Evolutionary conservation across 2,888 invertebrate species (phyloP), one percentile per base, ranked within the genome.

Genomic region (Amphipyra tragopoginis): DNA sequence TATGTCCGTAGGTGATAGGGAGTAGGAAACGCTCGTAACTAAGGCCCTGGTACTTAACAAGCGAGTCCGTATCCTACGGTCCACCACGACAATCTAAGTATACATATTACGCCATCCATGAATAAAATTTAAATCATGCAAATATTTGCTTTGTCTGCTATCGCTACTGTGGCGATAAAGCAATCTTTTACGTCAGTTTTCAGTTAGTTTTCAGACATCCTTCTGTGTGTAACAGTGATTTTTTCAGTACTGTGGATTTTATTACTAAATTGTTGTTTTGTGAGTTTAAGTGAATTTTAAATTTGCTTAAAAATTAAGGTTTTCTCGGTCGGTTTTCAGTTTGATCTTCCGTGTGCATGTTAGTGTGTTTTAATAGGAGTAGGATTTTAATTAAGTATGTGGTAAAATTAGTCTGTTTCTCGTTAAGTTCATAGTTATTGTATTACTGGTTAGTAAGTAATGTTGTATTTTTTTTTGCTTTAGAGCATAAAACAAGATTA

Each of bases 61-160:
- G n/a, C n/a, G n/a, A n/a, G n/a, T n/a, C n/a, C n/a, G n/a, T n/a
- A n/a, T n/a, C n/a, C n/a, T n/a, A n/a, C n/a, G n/a, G n/a, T n/a
- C n/a, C n/a, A n/a, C n/a, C n/a, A n/a, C n/a, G n/a, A n/a, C n/a
- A n/a, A n/a, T n/a, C n/a, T n/a, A n/a, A n/a, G n/a, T n/a, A n/a
- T n/a, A n/a, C n/a, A n/a, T n/a, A 14, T 57, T 38, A 62, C 53
- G 42, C 21, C 21, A 21, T n/a, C 15, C 36, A 42, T 50, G 14
- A 44, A 40, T 42, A 29, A 29, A 49, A 53, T 36, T 13, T 5
- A 36, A 44, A 39, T n/a, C 34, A 50, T n/a, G 5, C 65, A 69
- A 52, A 65, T 52, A 52, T 77, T 75, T 10, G 39, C 26, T 64
- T 65, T 47, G 34, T 21, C 1, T 77, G 75, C 70, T 77, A 64